Conservation (phyloP, 2,888 invertebrate genomes). For the Cyclophora punctaria region DNA sequence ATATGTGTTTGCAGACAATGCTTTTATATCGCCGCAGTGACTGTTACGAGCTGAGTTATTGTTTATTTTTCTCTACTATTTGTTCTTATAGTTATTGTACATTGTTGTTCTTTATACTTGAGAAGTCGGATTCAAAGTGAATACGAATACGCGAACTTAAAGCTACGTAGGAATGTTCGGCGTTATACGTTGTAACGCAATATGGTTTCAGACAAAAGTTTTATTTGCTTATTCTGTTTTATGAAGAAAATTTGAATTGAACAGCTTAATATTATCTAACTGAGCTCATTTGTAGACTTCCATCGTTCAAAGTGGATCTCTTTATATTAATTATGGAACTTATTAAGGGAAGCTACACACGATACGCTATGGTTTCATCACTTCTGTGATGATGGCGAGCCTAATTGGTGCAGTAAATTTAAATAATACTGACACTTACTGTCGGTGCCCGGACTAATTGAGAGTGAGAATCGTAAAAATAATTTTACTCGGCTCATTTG, state of each 20-base stretch:
- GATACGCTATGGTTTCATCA: slow-evolving; percentile 64
- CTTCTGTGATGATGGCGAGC: slow-evolving; percentile 61
- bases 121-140: background rate
- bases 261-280: slow-evolving; percentile 9
- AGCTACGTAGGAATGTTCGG: too few relatives aligned
- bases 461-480: slow-evolving; percentile 73
- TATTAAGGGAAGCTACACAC: slow-evolving; percentile 68
- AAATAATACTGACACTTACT: slow-evolving; percentile 72
- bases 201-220: too few relatives aligned
- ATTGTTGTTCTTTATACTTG: slow-evolving; percentile 7
- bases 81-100: slow-evolving; percentile 21
- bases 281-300: slow-evolving; percentile 36
- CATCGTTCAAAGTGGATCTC: slow-evolving; percentile 42
- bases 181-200: too few relatives aligned
- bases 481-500: slow-evolving; percentile 71
- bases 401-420: slow-evolving; percentile 74
- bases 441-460: slow-evolving; percentile 67
- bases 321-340: slow-evolving; percentile 71
- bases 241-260: slow-evolving; percentile 4
- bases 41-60: slow-evolving; percentile 46
- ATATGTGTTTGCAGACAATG: slow-evolving; percentile 59
- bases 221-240: background rate
- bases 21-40: slow-evolving; percentile 51
- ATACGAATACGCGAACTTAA: too few relatives aligned
- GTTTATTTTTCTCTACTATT: slow-evolving; percentile 44